phyloP scores from a whole-genome alignment of 2,113 vertebrate genomes.

The Mormoops blainvillei region DNA sequence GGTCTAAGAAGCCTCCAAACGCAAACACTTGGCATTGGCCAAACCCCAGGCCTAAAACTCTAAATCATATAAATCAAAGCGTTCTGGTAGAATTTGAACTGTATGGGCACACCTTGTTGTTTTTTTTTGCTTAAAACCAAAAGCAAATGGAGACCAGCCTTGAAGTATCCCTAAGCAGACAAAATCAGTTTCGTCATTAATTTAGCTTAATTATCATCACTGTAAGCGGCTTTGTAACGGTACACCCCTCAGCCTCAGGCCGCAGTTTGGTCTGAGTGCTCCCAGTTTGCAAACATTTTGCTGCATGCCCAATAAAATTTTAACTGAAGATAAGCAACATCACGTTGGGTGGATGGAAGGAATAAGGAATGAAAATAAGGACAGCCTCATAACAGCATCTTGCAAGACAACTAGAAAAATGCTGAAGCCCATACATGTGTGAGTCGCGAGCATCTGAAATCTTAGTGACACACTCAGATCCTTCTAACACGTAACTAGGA shows the following conservation, averaged over 20 bases:
- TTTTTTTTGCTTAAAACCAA: neutral
- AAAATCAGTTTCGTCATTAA: neutral
- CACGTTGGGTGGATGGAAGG: no score
- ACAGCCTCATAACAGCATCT: no score
- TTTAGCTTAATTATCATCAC: neutral
- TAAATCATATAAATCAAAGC: neutral
- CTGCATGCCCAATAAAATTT: neutral
- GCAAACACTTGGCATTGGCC: neutral
- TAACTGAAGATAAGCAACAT: neutral
- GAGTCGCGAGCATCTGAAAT: neutral
- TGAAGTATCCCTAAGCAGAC: neutral
- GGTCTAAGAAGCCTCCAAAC: neutral
- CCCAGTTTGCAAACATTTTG: neutral
- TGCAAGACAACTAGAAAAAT: neutral
- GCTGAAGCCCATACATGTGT: neutral
- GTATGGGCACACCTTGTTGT: neutral
- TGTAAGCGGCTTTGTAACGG: neutral
- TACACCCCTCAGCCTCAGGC: neutral
- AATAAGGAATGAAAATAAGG: no score
- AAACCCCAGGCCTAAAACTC: neutral
- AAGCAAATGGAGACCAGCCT: neutral
- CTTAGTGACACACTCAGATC: neutral
- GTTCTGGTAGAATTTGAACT: neutral
- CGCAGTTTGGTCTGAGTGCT: neutral
- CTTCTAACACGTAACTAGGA: neutral